Base-by-base conservation (phyloP, 1,140 invertebrate genomes). In the Colletes latitarsis region DNA sequence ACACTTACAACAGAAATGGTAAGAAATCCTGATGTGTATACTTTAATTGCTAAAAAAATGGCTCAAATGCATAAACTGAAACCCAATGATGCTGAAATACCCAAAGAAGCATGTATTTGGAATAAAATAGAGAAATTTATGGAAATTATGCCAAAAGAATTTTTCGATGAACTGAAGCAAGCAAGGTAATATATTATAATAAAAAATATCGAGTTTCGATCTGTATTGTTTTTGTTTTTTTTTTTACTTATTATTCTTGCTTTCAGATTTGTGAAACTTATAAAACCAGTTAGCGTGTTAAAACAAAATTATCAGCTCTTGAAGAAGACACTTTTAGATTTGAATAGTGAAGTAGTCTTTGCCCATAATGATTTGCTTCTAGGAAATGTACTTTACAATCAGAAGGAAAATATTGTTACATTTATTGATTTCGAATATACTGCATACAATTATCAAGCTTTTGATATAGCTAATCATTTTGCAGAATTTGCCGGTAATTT, bases 381-480 rank as follows among this genome's bases (percentile, higher is more conserved):
- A 78, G 97, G 96, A 88, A 99, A 99, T 94, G 96, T 99, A 76
- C 96, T 99, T 71, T 97, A 97, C 89, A 96, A 97, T 88, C 92
- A 96, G 89, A 94, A 95, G 77, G 94, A 95, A 88, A 94, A 95
- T 85, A 94, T 94, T 84, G 96, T 99, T 5, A 96, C 96, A 30
- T 99, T 99, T 91, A 99, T 99, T 88, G 99, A 99, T 93, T 99
- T 98, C 93, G 99, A 99, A 93, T 99, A 99, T 94, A 97, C 97
- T 9, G 96, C 95, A 78, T 96, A 96, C 88, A 99, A 99, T 94
- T 99, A 98, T 94, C 97, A 98, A 93, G 97, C 98, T 1, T 99
- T 95, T 93, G 99, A 99, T 93, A 98, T 99, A 92, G 99, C 96
- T 17, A 99, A 99, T 94, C 98, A 99, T 94, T 99, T 99, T 94